Conservation (phyloP, 2,113 vertebrate genomes). For the Rhinolophus sinicus region DNA sequence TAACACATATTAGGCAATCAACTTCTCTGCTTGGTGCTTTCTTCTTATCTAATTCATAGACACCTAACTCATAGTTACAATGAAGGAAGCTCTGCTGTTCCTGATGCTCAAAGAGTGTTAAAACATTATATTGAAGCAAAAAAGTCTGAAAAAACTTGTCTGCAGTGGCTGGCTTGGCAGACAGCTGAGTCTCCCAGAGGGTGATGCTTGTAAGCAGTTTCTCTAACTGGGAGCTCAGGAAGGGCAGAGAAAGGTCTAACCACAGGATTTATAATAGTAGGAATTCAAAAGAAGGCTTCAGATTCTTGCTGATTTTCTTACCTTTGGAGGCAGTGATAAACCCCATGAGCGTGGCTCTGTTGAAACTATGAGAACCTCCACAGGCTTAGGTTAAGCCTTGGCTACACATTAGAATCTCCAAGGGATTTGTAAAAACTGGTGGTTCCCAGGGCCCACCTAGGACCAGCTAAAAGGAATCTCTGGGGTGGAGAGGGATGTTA, state of each 20-base stretch:
- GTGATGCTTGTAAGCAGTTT: neutral
- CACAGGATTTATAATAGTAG: fast-evolving
- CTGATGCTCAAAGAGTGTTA: neutral
- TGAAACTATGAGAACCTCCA: neutral
- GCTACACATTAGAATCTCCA: neutral
- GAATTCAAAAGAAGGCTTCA: neutral
- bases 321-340: neutral
- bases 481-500: neutral
- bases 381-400: neutral
- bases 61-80: neutral
- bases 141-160: neutral
- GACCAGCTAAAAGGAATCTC: neutral
- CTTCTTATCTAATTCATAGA: neutral
- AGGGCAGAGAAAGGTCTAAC: neutral
- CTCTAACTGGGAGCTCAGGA: neutral
- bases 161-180: neutral
- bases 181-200: neutral
- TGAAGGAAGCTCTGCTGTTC: neutral
- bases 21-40: neutral
- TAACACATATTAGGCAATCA: neutral
- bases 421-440: neutral
- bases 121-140: neutral
- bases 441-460: neutral
- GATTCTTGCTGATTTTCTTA: neutral
- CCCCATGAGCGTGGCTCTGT: neutral